These are phyloP conservation scores for Rhizoglyphus robini DNA, from an alignment of 1,140 invertebrate genomes.

Conservation along the genomic window DNA sequence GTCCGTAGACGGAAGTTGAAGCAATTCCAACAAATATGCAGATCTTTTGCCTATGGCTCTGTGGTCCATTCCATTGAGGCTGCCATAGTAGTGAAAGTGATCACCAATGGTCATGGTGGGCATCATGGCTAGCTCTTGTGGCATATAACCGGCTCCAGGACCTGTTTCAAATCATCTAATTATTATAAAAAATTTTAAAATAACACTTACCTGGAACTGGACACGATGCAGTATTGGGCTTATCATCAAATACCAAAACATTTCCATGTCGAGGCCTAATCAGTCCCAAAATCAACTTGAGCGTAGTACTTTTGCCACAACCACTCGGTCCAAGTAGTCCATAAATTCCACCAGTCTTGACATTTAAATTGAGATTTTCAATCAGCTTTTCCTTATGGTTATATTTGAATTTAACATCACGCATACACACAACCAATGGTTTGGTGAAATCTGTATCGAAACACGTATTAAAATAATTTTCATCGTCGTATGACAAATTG, in stretches of 20 bases:
- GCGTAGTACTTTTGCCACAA: constrained; percentile 20
- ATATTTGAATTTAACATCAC: neutral
- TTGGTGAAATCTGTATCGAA: neutral
- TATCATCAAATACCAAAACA: constrained; percentile 9
- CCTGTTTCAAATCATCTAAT: neutral
- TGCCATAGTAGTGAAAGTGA: constrained; percentile 33
- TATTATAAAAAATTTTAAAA: neutral
- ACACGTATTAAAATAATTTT: no score
- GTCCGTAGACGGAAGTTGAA: constrained; percentile 5
- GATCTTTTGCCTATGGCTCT: constrained; percentile 8
- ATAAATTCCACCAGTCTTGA: constrained; percentile 20
- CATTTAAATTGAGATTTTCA: constrained; percentile 20
- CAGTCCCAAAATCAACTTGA: constrained; percentile 17
- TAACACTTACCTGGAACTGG: constrained; percentile 30
- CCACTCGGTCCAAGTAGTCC: constrained; percentile 21
- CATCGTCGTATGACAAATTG: no score
- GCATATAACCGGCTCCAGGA: constrained; percentile 36
- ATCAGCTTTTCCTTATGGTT: neutral
- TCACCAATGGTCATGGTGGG: constrained; percentile 33
- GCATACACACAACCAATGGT: neutral
- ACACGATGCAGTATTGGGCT: constrained; percentile 5
- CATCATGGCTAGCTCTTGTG: constrained; percentile 35
- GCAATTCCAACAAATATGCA: constrained; percentile 20
- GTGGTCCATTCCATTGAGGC: constrained; percentile 32
- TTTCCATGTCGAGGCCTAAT: constrained; percentile 14